Conservation (phyloP, 2,113 vertebrate species). For the Apodemus sylvaticus region DNA sequence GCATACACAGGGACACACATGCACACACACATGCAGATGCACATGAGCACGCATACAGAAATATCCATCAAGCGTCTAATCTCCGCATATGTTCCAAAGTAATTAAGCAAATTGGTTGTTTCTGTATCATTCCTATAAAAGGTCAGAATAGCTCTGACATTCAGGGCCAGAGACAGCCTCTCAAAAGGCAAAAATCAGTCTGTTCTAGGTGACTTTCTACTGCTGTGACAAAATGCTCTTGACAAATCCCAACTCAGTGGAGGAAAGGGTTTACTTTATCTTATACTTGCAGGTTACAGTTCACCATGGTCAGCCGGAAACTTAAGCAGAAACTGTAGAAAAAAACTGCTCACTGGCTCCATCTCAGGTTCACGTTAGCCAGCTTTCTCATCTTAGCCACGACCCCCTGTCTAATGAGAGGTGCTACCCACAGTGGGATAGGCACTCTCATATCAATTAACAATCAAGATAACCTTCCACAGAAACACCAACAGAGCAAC, state of each 20-base stretch:
- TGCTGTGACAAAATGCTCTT: not conserved
- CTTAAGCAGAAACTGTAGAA: too few relatives aligned
- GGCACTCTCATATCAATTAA: not conserved
- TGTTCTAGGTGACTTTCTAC: not conserved
- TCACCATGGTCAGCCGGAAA: not conserved
- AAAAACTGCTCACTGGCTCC: not conserved
- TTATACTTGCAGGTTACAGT: too few relatives aligned
- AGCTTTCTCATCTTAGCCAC: too few relatives aligned
- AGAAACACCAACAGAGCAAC: not conserved
- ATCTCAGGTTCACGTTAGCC: not conserved
- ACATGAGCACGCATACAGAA: not conserved
- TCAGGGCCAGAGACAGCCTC: not conserved
- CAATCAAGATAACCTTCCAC: not conserved
- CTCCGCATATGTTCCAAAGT: rapidly evolving
- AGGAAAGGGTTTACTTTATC: not conserved
- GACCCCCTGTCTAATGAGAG: not conserved
- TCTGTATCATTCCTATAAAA: not conserved
- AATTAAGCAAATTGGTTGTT: not conserved
- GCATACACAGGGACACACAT: not conserved
- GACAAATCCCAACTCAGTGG: not conserved
- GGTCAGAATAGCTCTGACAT: not conserved
- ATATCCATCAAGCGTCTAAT: not conserved
- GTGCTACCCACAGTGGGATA: not conserved
- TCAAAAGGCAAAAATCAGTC: not conserved
- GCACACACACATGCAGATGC: not conserved